Percentiles rank a stretch among this genome's conserved stretches.
Evolutionary conservation across 2,888 invertebrate genomes (phyloP).

Genomic region (Drosophila dives): DNA sequence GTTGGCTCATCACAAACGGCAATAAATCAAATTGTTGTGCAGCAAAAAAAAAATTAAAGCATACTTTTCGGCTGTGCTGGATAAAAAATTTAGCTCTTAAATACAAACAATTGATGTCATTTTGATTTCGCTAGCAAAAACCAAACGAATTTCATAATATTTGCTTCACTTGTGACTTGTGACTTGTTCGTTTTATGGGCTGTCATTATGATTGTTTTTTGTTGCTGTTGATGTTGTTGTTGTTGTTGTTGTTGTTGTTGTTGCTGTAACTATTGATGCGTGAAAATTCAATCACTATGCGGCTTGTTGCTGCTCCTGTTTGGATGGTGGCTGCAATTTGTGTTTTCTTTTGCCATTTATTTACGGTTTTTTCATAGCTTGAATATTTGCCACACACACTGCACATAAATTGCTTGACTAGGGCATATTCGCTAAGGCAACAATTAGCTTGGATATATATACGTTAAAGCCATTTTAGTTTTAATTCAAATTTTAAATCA

Average conservation of each 20-base stretch:
- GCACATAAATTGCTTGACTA: background rate
- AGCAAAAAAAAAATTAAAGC: slow-evolving; percentile 29
- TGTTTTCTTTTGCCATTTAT: slow-evolving; percentile 62
- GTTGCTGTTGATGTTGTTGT: slow-evolving; percentile 22
- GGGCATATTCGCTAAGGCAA: background rate
- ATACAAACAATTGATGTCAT: slow-evolving; percentile 67
- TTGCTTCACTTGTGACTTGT: slow-evolving; percentile 56
- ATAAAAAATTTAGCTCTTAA: slow-evolving; percentile 35
- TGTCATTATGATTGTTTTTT: slow-evolving; percentile 46
- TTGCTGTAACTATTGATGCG: slow-evolving; percentile 58
- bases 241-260: slow-evolving; percentile 14
- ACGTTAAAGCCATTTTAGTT: background rate
- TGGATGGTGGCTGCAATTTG: slow-evolving; percentile 62
- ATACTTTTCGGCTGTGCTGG: slow-evolving; percentile 29
- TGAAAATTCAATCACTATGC: slow-evolving; percentile 75
- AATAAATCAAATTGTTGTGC: background rate
- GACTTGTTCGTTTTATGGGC: slow-evolving; percentile 56
- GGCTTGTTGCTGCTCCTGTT: slow-evolving; percentile 32
- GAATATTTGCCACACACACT: slow-evolving; percentile 51
- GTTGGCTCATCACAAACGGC: slow-evolving; percentile 1
- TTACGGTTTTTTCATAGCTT: slow-evolving; percentile 62
- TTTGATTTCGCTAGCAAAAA: slow-evolving; percentile 57
- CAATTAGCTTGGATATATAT: background rate
- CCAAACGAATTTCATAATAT: slow-evolving; percentile 45
- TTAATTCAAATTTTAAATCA: background rate